Evolutionary conservation across 2,888 invertebrate species (phyloP).

Genomic region (Punctoribates punctum): DNA sequence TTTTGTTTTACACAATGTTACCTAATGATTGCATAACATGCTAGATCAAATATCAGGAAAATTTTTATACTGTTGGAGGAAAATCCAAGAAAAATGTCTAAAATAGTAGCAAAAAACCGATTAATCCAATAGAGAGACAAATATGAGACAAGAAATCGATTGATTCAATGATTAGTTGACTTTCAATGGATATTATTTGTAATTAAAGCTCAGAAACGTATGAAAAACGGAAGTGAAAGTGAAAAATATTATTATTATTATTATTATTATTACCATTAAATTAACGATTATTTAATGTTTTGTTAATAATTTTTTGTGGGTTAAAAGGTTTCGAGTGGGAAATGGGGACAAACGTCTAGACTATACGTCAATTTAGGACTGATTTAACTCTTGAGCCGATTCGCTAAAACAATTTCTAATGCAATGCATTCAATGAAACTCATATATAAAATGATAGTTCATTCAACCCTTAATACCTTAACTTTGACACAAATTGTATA

Average conservation of each 20-base stretch:
- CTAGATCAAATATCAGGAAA: too few species aligned
- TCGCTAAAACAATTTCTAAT: neutral
- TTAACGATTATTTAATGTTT: conserved; percentile 2
- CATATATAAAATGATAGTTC: conserved; percentile 12
- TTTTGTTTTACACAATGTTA: too few species aligned
- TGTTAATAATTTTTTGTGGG: conserved; percentile 10
- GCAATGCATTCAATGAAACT: neutral
- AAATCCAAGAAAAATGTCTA: too few species aligned
- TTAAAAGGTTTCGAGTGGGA: neutral
- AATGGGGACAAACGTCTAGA: conserved; percentile 18
- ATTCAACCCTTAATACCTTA: conserved; percentile 22
- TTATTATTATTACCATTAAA: conserved; percentile 5
- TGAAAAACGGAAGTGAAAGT: conserved; percentile 1
- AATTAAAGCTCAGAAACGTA: neutral
- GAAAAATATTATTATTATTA: conserved; percentile 14
- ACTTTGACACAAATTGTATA: conserved; percentile 12
- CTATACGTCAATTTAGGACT: conserved; percentile 15
- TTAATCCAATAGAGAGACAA: too few species aligned
- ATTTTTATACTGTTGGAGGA: too few species aligned
- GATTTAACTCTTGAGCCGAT: conserved; percentile 10
- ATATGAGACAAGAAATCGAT: too few species aligned
- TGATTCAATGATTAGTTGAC: too few species aligned
- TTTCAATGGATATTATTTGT: too few species aligned
- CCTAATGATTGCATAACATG: too few species aligned
- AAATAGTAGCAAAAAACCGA: too few species aligned